phyloP scores from a whole-genome alignment of 2,113 vertebrate species.

The Gavialis gangeticus region DNA sequence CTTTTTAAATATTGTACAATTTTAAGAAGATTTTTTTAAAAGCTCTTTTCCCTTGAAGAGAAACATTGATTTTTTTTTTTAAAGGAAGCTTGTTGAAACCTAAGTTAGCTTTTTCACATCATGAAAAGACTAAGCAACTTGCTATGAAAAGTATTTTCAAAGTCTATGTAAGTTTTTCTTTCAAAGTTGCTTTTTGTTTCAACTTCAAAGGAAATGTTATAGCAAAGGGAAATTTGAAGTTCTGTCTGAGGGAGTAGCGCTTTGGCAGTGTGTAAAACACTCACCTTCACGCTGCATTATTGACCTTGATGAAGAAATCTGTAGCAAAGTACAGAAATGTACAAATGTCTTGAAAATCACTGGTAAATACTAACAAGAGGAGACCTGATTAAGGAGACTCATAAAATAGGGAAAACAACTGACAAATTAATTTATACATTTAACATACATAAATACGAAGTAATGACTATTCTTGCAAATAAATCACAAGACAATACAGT shows the following conservation, averaged over 20 bases:
- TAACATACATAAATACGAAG: constrained; percentile 42
- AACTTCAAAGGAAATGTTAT: constrained; percentile 44
- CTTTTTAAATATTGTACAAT: neutral
- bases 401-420: constrained; percentile 21
- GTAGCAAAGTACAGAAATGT: neutral
- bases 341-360: neutral
- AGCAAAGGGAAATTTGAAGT: neutral
- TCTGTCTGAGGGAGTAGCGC: constrained; percentile 16
- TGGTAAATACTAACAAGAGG: constrained; percentile 25
- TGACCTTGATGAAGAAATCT: constrained; percentile 30
- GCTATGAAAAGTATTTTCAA: constrained; percentile 53
- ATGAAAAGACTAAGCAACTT: constrained; percentile 34
- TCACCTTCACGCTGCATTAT: constrained; percentile 12
- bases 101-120: constrained; percentile 23
- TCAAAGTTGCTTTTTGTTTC: constrained; percentile 54
- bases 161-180: constrained; percentile 45
- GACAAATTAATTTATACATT: constrained; percentile 36
- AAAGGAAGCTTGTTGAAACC: constrained; percentile 43
- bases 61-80: neutral
- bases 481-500: neutral
- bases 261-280: constrained; percentile 54
- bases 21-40: constrained; percentile 20
- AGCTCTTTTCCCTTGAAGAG: neutral
- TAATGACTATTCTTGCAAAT: constrained; percentile 6
- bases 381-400: neutral